Evolutionary conservation across 1,140 invertebrate species (phyloP).

Genomic region (Hycleus cichorii): DNA sequence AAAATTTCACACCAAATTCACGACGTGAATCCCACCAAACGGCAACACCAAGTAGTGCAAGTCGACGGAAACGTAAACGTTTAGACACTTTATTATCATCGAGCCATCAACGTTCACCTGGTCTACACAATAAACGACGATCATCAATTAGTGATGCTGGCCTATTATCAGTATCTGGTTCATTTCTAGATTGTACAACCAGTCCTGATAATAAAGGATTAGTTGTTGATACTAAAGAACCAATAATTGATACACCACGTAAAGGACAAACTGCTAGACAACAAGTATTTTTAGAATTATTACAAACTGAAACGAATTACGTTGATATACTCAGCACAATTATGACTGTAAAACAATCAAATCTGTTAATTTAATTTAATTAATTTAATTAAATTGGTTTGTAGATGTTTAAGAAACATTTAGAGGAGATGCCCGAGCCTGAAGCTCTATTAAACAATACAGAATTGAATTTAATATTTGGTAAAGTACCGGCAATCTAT

Average conservation of each 20-base stretch:
- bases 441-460: conserved; percentile 79
- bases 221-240: conserved; percentile 49
- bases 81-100: conserved; percentile 43
- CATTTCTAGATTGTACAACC: conserved; percentile 77
- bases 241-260: conserved; percentile 50
- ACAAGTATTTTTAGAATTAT: conserved; percentile 86
- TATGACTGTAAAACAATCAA: conserved; percentile 58
- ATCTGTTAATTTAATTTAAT: not conserved
- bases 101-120: conserved; percentile 47
- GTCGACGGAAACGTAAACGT: conserved; percentile 65
- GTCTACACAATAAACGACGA: conserved; percentile 53
- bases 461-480: conserved; percentile 94
- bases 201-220: conserved; percentile 58
- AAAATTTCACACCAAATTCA: conserved; percentile 48
- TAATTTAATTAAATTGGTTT: conserved; percentile 26
- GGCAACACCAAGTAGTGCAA: conserved; percentile 43
- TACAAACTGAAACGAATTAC: conserved; percentile 96
- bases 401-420: conserved; percentile 86
- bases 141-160: conserved; percentile 78
- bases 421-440: conserved; percentile 75
- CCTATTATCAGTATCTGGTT: conserved; percentile 74
- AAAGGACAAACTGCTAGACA: conserved; percentile 69
- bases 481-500: conserved; percentile 89
- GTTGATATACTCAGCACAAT: conserved; percentile 91
- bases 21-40: conserved; percentile 50